Base-by-base conservation (phyloP, 2,113 vertebrate genomes). In the Microcebus murinus region DNA sequence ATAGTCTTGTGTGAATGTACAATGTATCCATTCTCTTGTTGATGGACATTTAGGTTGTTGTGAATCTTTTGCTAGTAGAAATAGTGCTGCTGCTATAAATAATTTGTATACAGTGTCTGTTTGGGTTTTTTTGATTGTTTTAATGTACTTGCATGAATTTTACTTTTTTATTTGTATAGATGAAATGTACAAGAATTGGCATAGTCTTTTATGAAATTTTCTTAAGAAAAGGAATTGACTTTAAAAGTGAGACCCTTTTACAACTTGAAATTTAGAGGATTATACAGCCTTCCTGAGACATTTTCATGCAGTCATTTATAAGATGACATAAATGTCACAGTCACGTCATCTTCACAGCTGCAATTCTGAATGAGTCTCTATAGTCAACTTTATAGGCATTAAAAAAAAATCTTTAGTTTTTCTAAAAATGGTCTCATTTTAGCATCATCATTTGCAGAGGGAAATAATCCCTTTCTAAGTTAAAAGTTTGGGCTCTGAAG, bases 311-410 rank as follows among this genome's bases (percentile, higher is more conserved):
- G 94, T 95, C 97, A 71, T 96, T 97, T 97, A 61, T 97, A 97
- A 97, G 92, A 95, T 6, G 31, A 96, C 93, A 96, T 95, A 97
- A 97, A 97, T 97, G 94, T 97, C 96, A 98, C 76, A 77, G 90
- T 95, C 97, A 96, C 81, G 45, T 98, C 96, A 95, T 96, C 85
- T 71, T 97, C 96, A 87, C 96, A 97, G 95, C 97, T 97, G 73
- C 94, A 97, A 18, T 96, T 97, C 90, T 97, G 91, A 98, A 97
- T 98, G 96, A 96, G 95, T 97, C 97, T 96, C 97, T 73, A 14
- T 86, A 97, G 97, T 97, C 95, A 95, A 57, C 92, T 97, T 97
- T 86, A 96, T 88, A 96, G 96, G 73, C 91, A 96, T 97, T 96
- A 23, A 76, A 96, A 92, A 92, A 96, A 95, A 90, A 76, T 88